Conservation (phyloP, 2,113 vertebrate species). For the Pelusios castaneus region DNA sequence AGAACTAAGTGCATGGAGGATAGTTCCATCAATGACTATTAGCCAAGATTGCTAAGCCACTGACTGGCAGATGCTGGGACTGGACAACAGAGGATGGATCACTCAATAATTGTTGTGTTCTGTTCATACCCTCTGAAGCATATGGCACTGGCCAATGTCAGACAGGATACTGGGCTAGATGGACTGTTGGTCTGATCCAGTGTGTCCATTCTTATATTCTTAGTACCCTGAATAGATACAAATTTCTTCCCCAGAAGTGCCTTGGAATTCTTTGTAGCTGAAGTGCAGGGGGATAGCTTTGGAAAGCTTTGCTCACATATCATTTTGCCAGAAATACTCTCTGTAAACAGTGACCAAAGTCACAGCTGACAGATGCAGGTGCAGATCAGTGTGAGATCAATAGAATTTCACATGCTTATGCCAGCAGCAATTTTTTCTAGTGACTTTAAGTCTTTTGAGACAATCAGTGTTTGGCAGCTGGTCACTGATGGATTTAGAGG, state of each 20-base stretch:
- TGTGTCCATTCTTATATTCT: background rate
- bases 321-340: background rate
- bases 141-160: background rate
- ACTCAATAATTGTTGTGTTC: background rate
- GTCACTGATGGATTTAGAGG: background rate
- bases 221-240: background rate
- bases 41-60: background rate
- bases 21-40: background rate
- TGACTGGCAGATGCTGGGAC: background rate
- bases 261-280: background rate
- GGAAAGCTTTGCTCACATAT: background rate
- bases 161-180: background rate
- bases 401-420: background rate
- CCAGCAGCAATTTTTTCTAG: background rate
- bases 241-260: background rate
- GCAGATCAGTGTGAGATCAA: slow-evolving; percentile 5
- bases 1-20: background rate
- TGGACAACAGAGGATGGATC: background rate
- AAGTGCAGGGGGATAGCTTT: background rate
- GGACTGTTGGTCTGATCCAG: background rate
- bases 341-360: background rate
- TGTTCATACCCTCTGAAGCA: background rate
- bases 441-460: background rate
- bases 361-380: background rate
- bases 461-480: background rate